Evolutionary conservation across 2,888 invertebrate genomes (phyloP).

Genomic region (Athripsodes cinereus): DNA sequence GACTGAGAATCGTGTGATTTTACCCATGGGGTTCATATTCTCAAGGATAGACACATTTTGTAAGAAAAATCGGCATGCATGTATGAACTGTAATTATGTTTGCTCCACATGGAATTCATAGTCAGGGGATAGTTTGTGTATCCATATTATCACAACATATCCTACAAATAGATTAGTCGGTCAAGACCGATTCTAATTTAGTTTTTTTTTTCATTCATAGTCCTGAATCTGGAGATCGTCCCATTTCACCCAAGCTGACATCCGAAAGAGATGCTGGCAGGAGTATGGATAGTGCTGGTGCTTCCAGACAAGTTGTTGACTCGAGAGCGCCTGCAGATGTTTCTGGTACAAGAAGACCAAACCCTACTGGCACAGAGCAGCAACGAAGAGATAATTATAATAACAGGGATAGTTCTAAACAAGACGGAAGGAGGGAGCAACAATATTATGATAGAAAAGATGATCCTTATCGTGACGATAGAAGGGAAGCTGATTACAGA

Average conservation of each 20-base stretch:
- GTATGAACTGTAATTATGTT: no score
- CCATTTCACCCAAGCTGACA: constrained; percentile 5
- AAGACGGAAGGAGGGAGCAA: constrained; percentile 6
- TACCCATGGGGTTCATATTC: no score
- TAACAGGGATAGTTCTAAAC: constrained; percentile 2
- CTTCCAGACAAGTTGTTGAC: constrained; percentile 3
- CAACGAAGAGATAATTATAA: constrained; percentile 6
- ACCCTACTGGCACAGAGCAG: neutral
- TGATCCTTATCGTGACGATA: constrained; percentile 4
- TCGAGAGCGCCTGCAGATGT: neutral
- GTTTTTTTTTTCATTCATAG: neutral
- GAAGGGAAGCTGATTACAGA: constrained; percentile 10
- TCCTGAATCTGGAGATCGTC: constrained; percentile 6
- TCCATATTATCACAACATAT: no score
- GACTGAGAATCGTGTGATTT: no score
- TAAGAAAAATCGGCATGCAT: no score
- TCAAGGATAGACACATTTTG: no score
- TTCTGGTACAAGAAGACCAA: no score
- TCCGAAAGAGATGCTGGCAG: constrained; percentile 9
- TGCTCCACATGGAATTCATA: no score
- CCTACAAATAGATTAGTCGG: no score
- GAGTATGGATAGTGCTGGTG: constrained; percentile 2
- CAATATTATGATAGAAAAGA: constrained; percentile 6
- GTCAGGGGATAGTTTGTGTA: no score
- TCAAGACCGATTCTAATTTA: no score